Evolutionary conservation across 2,888 invertebrate genomes (phyloP), one percentile per base, ranked within the genome.

Genomic region (Cephonodes hylas): DNA sequence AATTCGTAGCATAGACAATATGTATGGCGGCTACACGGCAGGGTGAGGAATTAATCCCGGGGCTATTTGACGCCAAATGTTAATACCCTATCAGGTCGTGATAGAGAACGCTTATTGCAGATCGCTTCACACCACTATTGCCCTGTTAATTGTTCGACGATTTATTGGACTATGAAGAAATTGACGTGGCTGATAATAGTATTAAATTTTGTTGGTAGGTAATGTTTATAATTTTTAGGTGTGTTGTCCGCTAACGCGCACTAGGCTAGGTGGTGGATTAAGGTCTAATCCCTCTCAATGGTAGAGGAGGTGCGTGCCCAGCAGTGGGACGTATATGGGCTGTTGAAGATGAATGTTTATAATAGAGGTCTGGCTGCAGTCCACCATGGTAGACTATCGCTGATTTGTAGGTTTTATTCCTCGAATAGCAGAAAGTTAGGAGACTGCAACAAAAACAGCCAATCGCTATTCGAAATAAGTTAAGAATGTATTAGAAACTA

Each of bases 21-120:
- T 38, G 38, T 10, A 38, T 38, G n/a, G 10, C n/a, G 38, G n/a
- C 4, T 38, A 38, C 38, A n/a, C n/a, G 6, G 6, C 22, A n/a
- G 45, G 27, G 27, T 53, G 48, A 53, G 48, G 15, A 53, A 53
- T 53, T 53, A 53, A 53, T 53, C 48, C 48, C 8, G 27, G 8
- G 48, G 48, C 27, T n/a, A 53, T 53, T 53, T 53, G 48, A 53
- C 48, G 48, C 27, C 48, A 53, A 27, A 53, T 27, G 18, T 27
- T 53, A 53, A 53, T 53, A 15, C 48, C 8, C 38, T 38, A n/a
- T 38, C 38, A 4, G n/a, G 38, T 38, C 38, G 15, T 27, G 27
- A 27, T 53, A 53, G 13, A 7, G 23, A 7, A 8, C 48, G 27
- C 15, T 53, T 53, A 53, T 53, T 27, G 48, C 27, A 15, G 3